phyloP scores from a whole-genome alignment of 1,140 invertebrate genomes.

The Listronotus bonariensis region DNA sequence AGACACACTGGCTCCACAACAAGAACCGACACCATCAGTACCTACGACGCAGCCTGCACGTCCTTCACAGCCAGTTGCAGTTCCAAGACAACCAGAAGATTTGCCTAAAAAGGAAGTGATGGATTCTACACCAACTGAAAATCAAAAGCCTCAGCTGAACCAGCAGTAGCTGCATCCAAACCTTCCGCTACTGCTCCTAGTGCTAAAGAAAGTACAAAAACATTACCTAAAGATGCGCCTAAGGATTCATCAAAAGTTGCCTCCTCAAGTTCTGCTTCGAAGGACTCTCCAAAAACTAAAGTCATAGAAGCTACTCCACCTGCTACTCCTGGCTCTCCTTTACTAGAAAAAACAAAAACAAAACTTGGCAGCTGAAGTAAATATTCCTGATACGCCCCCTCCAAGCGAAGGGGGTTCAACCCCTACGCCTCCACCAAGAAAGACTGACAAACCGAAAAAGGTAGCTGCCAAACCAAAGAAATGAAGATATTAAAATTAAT shows the following conservation, averaged over 20 bases:
- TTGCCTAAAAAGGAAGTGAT: too few species aligned
- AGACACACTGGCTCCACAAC: background rate
- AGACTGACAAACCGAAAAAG: conserved; percentile 29
- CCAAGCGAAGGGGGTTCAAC: conserved; percentile 9
- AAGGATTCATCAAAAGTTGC: background rate
- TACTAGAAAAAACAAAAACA: conserved; percentile 14
- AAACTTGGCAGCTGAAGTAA: conserved; percentile 5
- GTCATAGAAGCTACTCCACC: conserved; percentile 15
- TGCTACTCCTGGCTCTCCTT: conserved; percentile 3
- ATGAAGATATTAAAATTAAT: conserved; percentile 5
- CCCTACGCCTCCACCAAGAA: conserved; percentile 23
- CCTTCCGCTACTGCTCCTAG: too few species aligned
- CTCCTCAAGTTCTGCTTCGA: background rate
- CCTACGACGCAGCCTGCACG: background rate
- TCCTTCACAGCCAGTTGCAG: background rate
- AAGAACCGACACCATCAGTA: conserved; percentile 11
- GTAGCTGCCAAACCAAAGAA: conserved; percentile 18
- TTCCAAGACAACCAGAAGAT: too few species aligned
- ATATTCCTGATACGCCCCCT: conserved; percentile 6
- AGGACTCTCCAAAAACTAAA: conserved; percentile 7
- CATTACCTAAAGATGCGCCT: background rate
- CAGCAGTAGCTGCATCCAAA: too few species aligned
- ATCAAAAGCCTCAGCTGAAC: too few species aligned
- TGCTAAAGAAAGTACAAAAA: too few species aligned
- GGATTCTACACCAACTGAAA: too few species aligned